phyloP scores from a whole-genome alignment of 1,140 invertebrate species.

The Penaeus vannamei region DNA sequence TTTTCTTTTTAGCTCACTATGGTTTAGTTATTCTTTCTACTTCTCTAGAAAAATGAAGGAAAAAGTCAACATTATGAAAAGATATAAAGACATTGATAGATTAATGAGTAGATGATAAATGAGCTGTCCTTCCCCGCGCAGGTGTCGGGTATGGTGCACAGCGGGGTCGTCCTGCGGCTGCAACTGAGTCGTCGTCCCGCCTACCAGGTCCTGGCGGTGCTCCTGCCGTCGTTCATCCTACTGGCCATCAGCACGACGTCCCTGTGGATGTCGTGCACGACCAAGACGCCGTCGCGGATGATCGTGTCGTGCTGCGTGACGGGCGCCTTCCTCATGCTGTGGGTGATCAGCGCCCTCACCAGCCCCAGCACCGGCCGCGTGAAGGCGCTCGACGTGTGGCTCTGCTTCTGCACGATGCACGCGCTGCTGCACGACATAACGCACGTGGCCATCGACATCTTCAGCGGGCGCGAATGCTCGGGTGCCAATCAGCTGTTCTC shows the following conservation, averaged over 20 bases:
- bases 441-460: conserved; percentile 55
- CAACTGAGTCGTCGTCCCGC: conserved; percentile 14
- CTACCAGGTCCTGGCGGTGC: conserved; percentile 45
- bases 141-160: conserved; percentile 44
- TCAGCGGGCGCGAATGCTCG: background rate
- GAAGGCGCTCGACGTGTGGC: conserved; percentile 58
- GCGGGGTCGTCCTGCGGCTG: conserved; percentile 53
- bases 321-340: conserved; percentile 46
- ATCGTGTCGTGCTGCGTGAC: conserved; percentile 39
- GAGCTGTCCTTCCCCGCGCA: background rate
- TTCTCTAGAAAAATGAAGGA: too few relatives aligned
- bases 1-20: too few relatives aligned
- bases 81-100: background rate
- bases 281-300: conserved; percentile 25
- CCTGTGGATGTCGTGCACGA: conserved; percentile 44
- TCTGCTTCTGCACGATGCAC: conserved; percentile 62
- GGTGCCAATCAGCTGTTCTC: conserved; percentile 31
- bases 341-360: conserved; percentile 50
- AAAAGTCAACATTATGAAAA: too few relatives aligned
- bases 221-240: conserved; percentile 51
- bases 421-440: conserved; percentile 38
- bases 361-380: conserved; percentile 42
- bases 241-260: conserved; percentile 46
- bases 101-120: background rate
- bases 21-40: too few relatives aligned